Base-by-base conservation (phyloP, 2,797 vertebrate genomes). In the Momotus momota region DNA sequence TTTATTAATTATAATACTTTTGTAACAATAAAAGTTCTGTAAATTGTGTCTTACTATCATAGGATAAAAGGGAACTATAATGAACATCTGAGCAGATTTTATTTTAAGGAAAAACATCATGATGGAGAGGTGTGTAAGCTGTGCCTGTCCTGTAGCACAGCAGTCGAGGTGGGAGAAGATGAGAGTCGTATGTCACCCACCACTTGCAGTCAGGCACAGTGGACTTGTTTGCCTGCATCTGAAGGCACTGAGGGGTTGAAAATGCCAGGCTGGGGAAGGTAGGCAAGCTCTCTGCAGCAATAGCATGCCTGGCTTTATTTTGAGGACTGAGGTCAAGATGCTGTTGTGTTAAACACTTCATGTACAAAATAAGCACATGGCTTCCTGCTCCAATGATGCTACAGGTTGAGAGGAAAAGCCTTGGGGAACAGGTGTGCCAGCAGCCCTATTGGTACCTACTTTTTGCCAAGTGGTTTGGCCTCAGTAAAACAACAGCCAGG, bases 21-120 rank as follows among this genome's bases (percentile, higher is more conserved):
- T 86, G 72, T 60, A 58, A 77, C 52, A 64, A 38, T 80, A 81
- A 85, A 69, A 35, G 65, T 70, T 79, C 81, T 87, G 91, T 88
- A 93, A 96, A 83, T 93, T 66, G 15, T 43, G 66, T 69, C 62
- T 95, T 86, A 58, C 45, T 80, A 20, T 64, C 75, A 61, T 54
- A 81, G 96, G 83, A 79, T 43, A 26, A 88, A 94, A 95, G 78
- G 57, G 74, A 82, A 83, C 55, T 77, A 61, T 77, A 65, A 66
- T 20, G 90, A 96, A 57, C 49, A 41, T 75, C 83, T 87, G 89
- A 86, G 70, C 86, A 81, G 90, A 52, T 9, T 80, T 90, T 65
- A 72, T 92, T 95, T 93, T 85, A 81, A 93, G 77, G 87, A 73
- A 81, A 75, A 90, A 73, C 72, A 65, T 60, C 49, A 3, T 31